Conservation (phyloP, 2,888 invertebrate genomes). For the Ennomos fuscantarius region DNA sequence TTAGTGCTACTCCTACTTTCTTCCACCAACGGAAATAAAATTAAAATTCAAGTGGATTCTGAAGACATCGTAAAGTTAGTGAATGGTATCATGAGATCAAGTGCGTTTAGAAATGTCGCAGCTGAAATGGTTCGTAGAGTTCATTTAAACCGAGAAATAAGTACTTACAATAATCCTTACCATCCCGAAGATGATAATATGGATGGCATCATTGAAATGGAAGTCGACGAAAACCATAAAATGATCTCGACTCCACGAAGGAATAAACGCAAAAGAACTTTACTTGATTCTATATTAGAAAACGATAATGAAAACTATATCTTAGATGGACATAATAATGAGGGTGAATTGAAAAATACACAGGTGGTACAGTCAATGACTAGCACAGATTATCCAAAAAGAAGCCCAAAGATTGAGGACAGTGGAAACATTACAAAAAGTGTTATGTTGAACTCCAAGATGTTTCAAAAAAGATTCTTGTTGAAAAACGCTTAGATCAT, state of each 20-base stretch:
- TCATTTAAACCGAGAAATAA: constrained; percentile 7
- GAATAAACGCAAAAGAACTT: constrained; percentile 9
- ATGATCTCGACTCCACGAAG: not conserved
- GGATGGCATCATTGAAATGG: not conserved
- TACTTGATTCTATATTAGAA: constrained; percentile 38
- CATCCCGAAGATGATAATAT: constrained; percentile 59
- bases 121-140: constrained; percentile 38
- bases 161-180: constrained; percentile 53
- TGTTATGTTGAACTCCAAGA: constrained; percentile 32
- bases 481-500: constrained; percentile 22
- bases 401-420: too few species aligned
- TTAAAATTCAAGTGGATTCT: constrained; percentile 53
- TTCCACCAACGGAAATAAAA: constrained; percentile 37
- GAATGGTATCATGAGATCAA: constrained; percentile 34
- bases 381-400: not conserved
- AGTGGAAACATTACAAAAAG: constrained; percentile 3
- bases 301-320: constrained; percentile 49
- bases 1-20: constrained; percentile 16
- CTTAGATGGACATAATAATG: constrained; percentile 31
- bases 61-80: constrained; percentile 49
- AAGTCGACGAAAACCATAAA: constrained; percentile 3
- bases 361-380: constrained; percentile 1
- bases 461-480: constrained; percentile 41
- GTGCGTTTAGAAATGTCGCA: constrained; percentile 41
- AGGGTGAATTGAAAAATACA: constrained; percentile 39